Evolutionary conservation across 2,113 vertebrate genomes (phyloP), one percentile per base, ranked within the genome.

Genomic region (Casuarius casuarius): DNA sequence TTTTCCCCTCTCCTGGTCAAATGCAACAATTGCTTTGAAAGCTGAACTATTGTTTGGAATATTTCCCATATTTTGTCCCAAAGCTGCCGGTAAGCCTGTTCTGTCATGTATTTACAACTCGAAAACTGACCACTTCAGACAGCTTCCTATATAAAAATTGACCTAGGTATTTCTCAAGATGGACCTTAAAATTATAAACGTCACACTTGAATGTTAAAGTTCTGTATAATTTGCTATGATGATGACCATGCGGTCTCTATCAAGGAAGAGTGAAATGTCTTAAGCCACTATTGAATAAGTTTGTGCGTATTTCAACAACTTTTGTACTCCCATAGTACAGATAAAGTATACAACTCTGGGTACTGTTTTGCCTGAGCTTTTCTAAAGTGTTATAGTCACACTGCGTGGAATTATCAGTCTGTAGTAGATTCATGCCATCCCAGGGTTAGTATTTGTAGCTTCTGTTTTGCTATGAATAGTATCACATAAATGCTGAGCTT

Each of bases 141-240:
- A 89, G 40, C 77, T 95, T 5, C 17, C 72, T 72, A 10, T 75
- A 25, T 68, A 49, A 92, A 94, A 95, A 56, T 26, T 38, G 38
- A 92, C 17, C 19, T 46, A 92, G n/a, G 42, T 63, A 66, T 84
- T 87, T 92, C 28, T 89, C 42, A 63, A 74, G 73, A 66, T 81
- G 51, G 71, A 59, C 20, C 28, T 67, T 92, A 90, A 90, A 95
- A 89, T 88, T 76, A 90, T 59, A 48, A 93, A n/a, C 40, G 86
- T 90, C 46, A 33, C 63, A 59, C 46, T 74, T 84, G 54, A 40
- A 33, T 92, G 67, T 80, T 44, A 66, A 44, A 61, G 68, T 70
- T 90, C 35, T 46, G n/a, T 94, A 44, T 72, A 63, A 44, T 92
- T 90, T 90, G n/a, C 82, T 72, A 0, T 84, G 56, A 29, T 79